Evolutionary conservation across 1,140 invertebrate species (phyloP), one percentile per base, ranked within the genome.

Genomic region (Musca vetustissima): DNA sequence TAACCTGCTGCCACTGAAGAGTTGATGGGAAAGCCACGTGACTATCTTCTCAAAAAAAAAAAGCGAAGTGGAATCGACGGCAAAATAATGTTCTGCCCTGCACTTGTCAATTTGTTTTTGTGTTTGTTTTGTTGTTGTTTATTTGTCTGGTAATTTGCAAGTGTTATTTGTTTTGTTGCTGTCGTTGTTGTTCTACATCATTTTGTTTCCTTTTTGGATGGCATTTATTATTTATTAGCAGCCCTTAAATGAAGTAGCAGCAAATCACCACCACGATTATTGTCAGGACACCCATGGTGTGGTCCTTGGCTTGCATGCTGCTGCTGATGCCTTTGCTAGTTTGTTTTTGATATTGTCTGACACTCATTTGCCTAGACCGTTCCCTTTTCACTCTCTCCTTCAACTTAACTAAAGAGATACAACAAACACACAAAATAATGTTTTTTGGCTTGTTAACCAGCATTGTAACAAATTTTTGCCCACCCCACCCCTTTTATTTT

Each of bases 141-240:
- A 11, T 43, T 13, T 8, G 36, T 43, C 36, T 43, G 36, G 36
- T 43, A 43, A 64, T 8, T 32, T 43, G 22, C 24, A 21, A 36
- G 43, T 64, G 19, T 65, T 72, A 64, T 70, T 68, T n/a, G n/a
- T 15, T 6, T 15, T 55, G 32, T 64, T 64, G 59, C 15, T 61
- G 19, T 53, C 55, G 28, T 66, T 47, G 17, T 67, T 24, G 24
- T 66, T 61, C 17, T n/a, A n/a, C n/a, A n/a, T n/a, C n/a, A n/a
- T n/a, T n/a, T 13, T 66, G 59, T n/a, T 61, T 59, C 36, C 67
- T 52, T 36, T 24, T 47, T 65, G 64, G 17, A n/a, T 66, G 25
- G 43, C 49, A 66, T 66, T 66, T 66, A 52, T 66, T 66, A 49
- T 66, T 66, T 61, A 61, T 61, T 61, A 61, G 57, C 57, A 61